Conservation (phyloP, 53 echinoderm and acorn worm species). For the Luidia sarsii region DNA sequence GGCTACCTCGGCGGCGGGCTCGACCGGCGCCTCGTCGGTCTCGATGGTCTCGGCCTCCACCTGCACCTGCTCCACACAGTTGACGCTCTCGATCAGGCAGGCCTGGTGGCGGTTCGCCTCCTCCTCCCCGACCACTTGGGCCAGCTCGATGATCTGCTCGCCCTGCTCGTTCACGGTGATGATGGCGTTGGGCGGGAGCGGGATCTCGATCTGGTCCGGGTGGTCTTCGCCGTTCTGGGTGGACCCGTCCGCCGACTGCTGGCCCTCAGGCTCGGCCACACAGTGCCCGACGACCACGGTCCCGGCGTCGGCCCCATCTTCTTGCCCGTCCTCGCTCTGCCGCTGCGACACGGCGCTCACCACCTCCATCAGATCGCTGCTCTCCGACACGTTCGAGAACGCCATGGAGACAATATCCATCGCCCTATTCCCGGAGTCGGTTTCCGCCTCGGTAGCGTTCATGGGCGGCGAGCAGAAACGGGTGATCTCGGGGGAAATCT, state of each 20-base stretch:
- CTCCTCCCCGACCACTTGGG: slow-evolving; percentile 12
- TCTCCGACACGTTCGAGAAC: slow-evolving; percentile 67
- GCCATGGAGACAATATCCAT: slow-evolving; percentile 74
- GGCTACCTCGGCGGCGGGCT: not conserved
- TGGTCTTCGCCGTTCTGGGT: slow-evolving; percentile 2
- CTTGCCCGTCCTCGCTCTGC: not conserved
- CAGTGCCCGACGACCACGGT: not conserved
- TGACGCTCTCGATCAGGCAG: not conserved
- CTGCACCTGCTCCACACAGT: slow-evolving; percentile 25
- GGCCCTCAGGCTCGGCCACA: not conserved
- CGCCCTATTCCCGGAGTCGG: not conserved
- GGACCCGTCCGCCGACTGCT: not conserved
- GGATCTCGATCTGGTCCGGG: slow-evolving; percentile 12
- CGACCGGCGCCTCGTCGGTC: not conserved
- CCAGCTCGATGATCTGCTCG: slow-evolving; percentile 15
- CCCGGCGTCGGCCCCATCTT: not conserved
- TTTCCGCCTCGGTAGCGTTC: not conserved
- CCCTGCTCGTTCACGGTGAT: slow-evolving; percentile 43
- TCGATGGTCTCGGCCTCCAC: slow-evolving; percentile 11
- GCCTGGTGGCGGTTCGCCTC: not conserved
- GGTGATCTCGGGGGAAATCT: no score
- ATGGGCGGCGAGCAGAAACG: not conserved
- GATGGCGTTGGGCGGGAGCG: slow-evolving; percentile 35
- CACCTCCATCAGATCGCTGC: slow-evolving; percentile 51
- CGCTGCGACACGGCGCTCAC: slow-evolving; percentile 1